Evolutionary conservation across 2,113 vertebrate species (phyloP).

Genomic region (Acrocephalus arundinaceus): DNA sequence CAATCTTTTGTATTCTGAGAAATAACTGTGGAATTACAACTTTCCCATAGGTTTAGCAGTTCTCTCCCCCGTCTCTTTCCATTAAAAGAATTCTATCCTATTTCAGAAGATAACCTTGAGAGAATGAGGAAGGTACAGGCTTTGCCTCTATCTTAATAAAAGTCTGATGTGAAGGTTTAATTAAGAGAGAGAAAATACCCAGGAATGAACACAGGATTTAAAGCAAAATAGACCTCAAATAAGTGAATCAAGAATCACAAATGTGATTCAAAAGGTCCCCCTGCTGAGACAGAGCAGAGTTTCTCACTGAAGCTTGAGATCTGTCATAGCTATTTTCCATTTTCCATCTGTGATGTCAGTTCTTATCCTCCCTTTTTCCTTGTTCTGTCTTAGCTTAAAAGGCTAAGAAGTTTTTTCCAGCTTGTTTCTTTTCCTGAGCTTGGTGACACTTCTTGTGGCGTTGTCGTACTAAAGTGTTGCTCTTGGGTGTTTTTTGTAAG

Average conservation of each 20-base stretch:
- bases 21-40: constrained; percentile 38
- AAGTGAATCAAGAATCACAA: not conserved
- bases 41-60: not conserved
- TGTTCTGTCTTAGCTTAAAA: not conserved
- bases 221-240: not conserved
- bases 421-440: not conserved
- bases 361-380: not conserved
- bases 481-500: not conserved
- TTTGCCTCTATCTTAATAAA: constrained; percentile 39
- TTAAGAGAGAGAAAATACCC: constrained; percentile 40
- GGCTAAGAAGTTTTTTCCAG: not conserved
- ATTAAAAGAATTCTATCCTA: constrained; percentile 5
- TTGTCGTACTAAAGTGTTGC: not conserved
- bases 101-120: constrained; percentile 41
- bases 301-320: not conserved
- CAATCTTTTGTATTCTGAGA: constrained; percentile 9
- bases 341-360: not conserved
- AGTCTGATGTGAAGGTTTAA: constrained; percentile 39
- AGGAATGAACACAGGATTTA: not conserved
- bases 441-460: not conserved
- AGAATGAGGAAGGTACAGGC: constrained; percentile 7
- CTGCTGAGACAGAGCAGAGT: not conserved
- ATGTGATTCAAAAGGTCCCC: not conserved
- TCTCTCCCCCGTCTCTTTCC: not conserved
- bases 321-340: not conserved